Base-by-base conservation (phyloP, 2,797 vertebrate genomes). In the Bradypus variegatus region DNA sequence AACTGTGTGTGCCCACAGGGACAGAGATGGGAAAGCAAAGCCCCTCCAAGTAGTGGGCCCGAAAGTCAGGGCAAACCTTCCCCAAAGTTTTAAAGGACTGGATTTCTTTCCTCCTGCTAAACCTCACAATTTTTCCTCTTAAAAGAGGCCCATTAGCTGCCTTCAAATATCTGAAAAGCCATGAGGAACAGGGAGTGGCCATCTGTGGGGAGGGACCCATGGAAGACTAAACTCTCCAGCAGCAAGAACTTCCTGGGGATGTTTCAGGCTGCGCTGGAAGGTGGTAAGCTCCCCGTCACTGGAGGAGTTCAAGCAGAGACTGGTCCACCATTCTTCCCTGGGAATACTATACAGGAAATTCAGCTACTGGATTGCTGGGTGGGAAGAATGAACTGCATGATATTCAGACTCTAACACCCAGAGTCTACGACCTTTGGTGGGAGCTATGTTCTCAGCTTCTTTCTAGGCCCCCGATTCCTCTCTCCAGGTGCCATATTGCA, bases 341-440 rank as follows among this genome's bases (percentile, higher is more conserved):
- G 45, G 70, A 70, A 69, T n/a, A 78, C 60, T 45, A 38, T 8
- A 53, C 29, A 86, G 92, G 77, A 93, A 95, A 95, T 41, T 62
- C 58, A 87, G 16, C n/a, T 50, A 27, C 36, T 48, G 55, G 78
- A 82, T 9, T 45, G 72, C 29, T 41, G 75, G 91, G 78, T 62
- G 65, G 84, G 29, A 90, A 73, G 85, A 72, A 70, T 11, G 48
- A 38, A 15, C 69, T 62, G 38, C 48, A 2, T 10, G 64, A 62
- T n/a, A 60, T 31, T 70, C 15, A 25, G 21, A 45, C 13, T 85
- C 72, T 38, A 72, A 80, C 27, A 81, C 36, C 81, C 72, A 70
- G 73, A 88, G 58, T 78, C 53, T 45, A 2, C 25, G 31, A 33
- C 41, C 38, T 31, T n/a, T 83, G 33, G n/a, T 41, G 8, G 62